Conservation (phyloP, 2,888 invertebrate genomes). For the Cryptus armator region DNA sequence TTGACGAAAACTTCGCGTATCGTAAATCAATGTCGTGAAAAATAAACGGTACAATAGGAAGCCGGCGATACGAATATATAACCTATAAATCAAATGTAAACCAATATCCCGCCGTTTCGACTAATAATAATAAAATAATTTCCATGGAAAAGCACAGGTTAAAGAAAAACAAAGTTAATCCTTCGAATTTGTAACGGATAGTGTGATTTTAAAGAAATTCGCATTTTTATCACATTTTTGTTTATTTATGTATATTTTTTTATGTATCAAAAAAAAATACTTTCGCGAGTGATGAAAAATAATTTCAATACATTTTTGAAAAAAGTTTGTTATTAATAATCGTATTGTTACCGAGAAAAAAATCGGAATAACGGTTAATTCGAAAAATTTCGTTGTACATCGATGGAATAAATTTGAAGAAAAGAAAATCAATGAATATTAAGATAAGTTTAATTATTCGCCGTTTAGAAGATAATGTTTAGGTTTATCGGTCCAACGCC, state of each 20-base stretch:
- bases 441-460: neutral
- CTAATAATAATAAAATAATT: neutral
- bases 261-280: too few species aligned
- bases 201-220: too few species aligned
- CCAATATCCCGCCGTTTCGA: neutral
- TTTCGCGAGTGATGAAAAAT: too few species aligned
- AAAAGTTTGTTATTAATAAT: too few species aligned
- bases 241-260: too few species aligned
- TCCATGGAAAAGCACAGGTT: neutral
- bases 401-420: too few species aligned
- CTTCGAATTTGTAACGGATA: too few species aligned
- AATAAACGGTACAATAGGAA: neutral
- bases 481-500: neutral
- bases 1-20: neutral
- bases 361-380: too few species aligned
- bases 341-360: too few species aligned
- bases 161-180: neutral
- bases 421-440: neutral
- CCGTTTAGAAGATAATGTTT: neutral
- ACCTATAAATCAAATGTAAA: neutral
- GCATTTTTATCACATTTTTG: too few species aligned
- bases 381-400: too few species aligned
- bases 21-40: neutral
- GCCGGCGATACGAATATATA: neutral
- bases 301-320: too few species aligned